A percentile compares a stretch with the other conserved stretches of the same genome.
phyloP scores from a whole-genome alignment of 2,797 vertebrate species.

The Clarias fuscus region DNA sequence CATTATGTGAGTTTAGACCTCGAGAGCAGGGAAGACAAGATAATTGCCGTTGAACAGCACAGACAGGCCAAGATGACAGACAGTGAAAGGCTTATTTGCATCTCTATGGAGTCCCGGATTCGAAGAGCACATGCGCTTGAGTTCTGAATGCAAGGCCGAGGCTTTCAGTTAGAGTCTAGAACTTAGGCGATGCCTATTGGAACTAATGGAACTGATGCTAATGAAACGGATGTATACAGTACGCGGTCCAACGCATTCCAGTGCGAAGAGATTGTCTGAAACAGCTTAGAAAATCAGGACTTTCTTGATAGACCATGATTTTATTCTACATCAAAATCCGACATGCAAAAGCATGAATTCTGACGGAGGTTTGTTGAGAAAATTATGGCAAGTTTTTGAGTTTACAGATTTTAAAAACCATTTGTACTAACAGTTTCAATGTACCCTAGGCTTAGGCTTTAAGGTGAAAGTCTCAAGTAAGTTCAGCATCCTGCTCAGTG shows the following conservation, averaged over 20 bases:
- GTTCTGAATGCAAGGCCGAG: slow-evolving; percentile 36
- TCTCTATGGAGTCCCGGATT: slow-evolving; percentile 52
- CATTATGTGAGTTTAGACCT: slow-evolving; percentile 62
- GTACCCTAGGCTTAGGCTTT: neutral
- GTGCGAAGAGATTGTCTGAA: neutral
- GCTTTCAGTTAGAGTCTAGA: slow-evolving; percentile 25
- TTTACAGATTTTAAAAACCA: neutral
- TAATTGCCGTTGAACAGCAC: slow-evolving; percentile 65
- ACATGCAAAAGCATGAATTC: no score
- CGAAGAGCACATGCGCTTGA: slow-evolving; percentile 24
- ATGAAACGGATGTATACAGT: slow-evolving; percentile 17
- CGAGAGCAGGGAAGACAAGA: slow-evolving; percentile 66
- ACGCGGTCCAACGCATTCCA: neutral
- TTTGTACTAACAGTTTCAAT: neutral
- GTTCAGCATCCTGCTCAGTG: neutral
- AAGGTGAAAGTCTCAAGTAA: neutral
- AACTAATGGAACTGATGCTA: neutral
- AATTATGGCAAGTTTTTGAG: neutral
- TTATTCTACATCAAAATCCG: neutral
- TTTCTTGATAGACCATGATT: neutral
- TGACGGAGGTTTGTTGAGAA: no score
- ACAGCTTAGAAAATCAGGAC: neutral
- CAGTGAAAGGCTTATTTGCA: slow-evolving; percentile 55
- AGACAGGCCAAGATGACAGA: slow-evolving; percentile 48
- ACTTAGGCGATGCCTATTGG: slow-evolving; percentile 27